phyloP scores from a whole-genome alignment of 35 echinoderm and acorn worm species.

The Ptychodera flava region DNA sequence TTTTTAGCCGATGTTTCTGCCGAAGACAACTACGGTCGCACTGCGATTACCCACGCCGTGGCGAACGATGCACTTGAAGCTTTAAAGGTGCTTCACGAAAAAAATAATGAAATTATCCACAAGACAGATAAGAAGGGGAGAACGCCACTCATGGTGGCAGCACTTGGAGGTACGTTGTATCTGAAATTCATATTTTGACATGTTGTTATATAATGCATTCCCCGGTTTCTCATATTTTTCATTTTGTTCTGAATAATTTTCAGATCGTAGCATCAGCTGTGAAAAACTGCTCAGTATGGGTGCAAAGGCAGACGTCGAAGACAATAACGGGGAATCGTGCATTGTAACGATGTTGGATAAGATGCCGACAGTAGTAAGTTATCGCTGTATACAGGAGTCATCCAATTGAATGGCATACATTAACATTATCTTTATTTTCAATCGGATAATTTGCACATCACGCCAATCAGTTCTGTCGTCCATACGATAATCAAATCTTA shows the following conservation, averaged over 20 bases:
- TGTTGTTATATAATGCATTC: too few species aligned
- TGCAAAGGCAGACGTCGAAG: slow-evolving; percentile 56
- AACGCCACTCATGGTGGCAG: slow-evolving; percentile 79
- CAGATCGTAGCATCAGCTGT: slow-evolving; percentile 93
- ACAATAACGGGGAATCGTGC: slow-evolving; percentile 58
- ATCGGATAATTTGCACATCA: too few species aligned
- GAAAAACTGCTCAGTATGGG: slow-evolving; percentile 62
- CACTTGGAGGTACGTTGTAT: too few species aligned
- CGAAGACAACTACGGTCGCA: slow-evolving; percentile 41
- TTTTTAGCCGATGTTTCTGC: slow-evolving; percentile 59
- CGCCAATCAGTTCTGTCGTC: too few species aligned
- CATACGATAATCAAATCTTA: too few species aligned
- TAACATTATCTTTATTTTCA: too few species aligned
- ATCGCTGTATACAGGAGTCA: too few species aligned
- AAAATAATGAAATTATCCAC: slow-evolving; percentile 49
- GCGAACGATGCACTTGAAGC: slow-evolving; percentile 69
- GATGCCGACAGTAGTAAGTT: slow-evolving; percentile 93
- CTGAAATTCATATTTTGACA: too few species aligned
- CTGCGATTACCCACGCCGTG: slow-evolving; percentile 71
- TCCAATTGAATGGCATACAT: too few species aligned
- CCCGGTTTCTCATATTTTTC: too few species aligned
- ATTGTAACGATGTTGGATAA: slow-evolving; percentile 73
- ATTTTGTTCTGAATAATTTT: too few species aligned
- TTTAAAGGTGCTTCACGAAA: slow-evolving; percentile 42
- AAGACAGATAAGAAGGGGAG: slow-evolving; percentile 74